Percentiles rank a stretch among this genome's conserved stretches.
Evolutionary conservation across 2,113 vertebrate species (phyloP).

Genomic region (Galbula dea): DNA sequence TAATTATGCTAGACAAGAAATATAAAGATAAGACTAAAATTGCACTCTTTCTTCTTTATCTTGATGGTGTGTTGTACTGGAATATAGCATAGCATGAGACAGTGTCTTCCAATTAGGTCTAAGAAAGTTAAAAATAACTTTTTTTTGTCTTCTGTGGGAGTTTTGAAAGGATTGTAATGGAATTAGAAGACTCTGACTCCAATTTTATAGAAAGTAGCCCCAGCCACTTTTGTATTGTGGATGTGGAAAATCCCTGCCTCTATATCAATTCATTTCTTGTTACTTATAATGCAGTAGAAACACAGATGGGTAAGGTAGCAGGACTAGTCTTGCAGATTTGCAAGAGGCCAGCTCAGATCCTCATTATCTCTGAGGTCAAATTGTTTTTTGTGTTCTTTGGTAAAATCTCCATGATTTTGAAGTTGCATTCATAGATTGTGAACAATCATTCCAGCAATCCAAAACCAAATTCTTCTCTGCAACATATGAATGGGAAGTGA

Average conservation of each 20-base stretch:
- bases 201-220: not conserved
- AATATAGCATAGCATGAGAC: not conserved
- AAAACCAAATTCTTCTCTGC: not conserved
- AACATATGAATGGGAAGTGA: not conserved
- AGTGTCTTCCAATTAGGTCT: not conserved
- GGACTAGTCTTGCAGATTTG: not conserved
- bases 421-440: not conserved
- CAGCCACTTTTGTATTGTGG: not conserved
- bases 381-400: not conserved
- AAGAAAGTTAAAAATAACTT: not conserved
- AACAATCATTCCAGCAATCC: not conserved
- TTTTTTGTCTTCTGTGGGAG: not conserved
- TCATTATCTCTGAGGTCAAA: not conserved
- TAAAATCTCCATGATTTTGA: not conserved
- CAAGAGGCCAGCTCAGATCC: not conserved
- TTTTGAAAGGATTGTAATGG: not conserved
- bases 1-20: not conserved
- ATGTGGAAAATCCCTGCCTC: not conserved
- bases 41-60: not conserved
- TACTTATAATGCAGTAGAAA: not conserved
- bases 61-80: not conserved
- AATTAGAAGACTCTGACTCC: not conserved
- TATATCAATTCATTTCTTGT: not conserved
- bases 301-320: not conserved
- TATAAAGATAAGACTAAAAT: not conserved